Evolutionary conservation across 2,113 vertebrate species (phyloP), one percentile per base, ranked within the genome.

Genomic region (Melanotaenia duboulayi): DNA sequence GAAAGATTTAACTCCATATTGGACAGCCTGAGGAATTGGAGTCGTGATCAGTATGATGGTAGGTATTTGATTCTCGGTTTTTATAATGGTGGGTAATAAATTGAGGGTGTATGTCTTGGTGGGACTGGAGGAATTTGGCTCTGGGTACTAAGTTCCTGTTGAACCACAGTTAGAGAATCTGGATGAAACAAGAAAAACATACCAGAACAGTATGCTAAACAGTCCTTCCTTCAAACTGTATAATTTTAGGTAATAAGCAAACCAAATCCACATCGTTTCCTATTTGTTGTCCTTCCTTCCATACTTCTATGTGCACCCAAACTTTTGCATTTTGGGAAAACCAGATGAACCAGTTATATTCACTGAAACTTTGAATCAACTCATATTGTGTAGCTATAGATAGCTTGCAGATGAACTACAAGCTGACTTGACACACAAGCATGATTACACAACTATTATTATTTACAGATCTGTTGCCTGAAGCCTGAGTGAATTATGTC

Each of bases 61-160:
- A 52, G 62, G 51, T 76, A 75, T 89, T 86, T 71, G 66, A 81
- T 71, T 88, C 64, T 71, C 4, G 50, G 74, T 84, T 85, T 71
- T 77, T 60, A 40, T 69, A 80, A 88, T 70, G 39, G 76, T 57
- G 56, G 76, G 86, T 87, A 81, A 85, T 91, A 88, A 89, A 87
- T 81, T 80, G 75, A 78, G 82, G 89, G 65, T 72, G 58, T 66
- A 84, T 84, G 81, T 86, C 84, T 78, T 71, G 67, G 67, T 81
- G 68, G 49, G 74, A 71, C 60, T n/a, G 22, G 40, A 89, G 61
- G 84, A 81, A 87, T 86, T 86, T 81, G 70, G 65, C 83, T 71
- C 50, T 42, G 42, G 68, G 66, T 65, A 73, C 19, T 39, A 83
- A 50, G 78, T 82, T 85, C 73, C 80, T 82, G 85, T 65, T 63